Conservation (phyloP, 2,113 vertebrate genomes). For the Microtus richardsoni region DNA sequence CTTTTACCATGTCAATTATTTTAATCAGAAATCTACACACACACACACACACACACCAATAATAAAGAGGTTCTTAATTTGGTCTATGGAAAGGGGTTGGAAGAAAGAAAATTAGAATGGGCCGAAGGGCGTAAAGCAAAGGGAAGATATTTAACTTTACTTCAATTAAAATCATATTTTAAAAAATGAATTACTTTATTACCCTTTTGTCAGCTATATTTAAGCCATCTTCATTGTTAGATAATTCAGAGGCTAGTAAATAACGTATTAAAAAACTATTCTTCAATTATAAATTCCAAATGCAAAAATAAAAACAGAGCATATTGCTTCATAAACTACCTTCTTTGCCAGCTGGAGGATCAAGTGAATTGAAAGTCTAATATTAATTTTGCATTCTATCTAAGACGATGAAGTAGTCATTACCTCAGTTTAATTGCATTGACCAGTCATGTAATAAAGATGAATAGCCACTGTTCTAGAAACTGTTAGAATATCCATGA, state of each 20-base stretch:
- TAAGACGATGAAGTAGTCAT: constrained; percentile 15
- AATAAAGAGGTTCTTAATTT: not conserved
- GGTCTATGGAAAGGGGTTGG: too few species aligned
- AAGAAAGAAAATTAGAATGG: not conserved
- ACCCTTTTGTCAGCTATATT: not conserved
- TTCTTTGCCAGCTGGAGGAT: not conserved
- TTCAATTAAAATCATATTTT: not conserved
- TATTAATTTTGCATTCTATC: constrained; percentile 6
- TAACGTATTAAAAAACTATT: not conserved
- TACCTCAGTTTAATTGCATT: constrained; percentile 44
- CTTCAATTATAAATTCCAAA: not conserved
- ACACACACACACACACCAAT: not conserved
- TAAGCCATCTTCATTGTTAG: not conserved
- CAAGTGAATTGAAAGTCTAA: not conserved
- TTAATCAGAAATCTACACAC: not conserved
- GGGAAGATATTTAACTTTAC: not conserved
- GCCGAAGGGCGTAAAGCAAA: not conserved
- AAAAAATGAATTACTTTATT: not conserved
- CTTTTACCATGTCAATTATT: not conserved
- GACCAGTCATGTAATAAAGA: not conserved
- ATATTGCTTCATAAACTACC: not conserved
- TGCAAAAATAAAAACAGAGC: not conserved
- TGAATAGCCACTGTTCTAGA: constrained; percentile 11
- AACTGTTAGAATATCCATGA: not conserved
- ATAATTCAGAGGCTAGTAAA: not conserved